A percentile compares a stretch with the other conserved stretches of the same genome.
Evolutionary conservation across 2,113 vertebrate species (phyloP).

Genomic region (Bambusicola thoracicus): DNA sequence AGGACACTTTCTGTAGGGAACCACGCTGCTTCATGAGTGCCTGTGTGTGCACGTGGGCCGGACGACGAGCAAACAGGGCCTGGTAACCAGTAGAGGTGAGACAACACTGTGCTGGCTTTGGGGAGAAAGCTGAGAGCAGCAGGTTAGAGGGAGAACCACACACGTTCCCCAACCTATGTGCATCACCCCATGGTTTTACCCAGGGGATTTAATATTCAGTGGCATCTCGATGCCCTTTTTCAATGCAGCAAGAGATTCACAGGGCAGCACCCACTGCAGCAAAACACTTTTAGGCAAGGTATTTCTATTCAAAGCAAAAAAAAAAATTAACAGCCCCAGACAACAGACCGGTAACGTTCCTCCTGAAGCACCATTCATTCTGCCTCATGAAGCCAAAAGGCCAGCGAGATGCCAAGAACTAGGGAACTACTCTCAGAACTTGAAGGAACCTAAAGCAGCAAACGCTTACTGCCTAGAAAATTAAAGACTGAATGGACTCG

Average conservation of each 20-base stretch:
- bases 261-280: background rate
- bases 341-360: background rate
- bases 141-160: background rate
- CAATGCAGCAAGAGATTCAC: background rate
- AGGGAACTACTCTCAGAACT: background rate
- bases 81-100: background rate
- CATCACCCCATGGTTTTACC: rapidly evolving
- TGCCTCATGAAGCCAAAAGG: background rate
- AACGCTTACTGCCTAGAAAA: background rate
- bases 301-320: background rate
- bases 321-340: background rate
- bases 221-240: background rate
- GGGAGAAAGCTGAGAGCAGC: background rate
- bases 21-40: rapidly evolving
- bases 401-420: background rate
- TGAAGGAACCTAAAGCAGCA: background rate
- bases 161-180: background rate
- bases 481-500: background rate
- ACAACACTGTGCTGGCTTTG: rapidly evolving
- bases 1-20: background rate
- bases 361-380: background rate
- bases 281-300: background rate
- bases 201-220: background rate
- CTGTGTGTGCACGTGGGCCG: rapidly evolving
- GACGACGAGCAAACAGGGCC: background rate